phyloP scores from a whole-genome alignment of 1,140 invertebrate species.

The Drosophila nasuta region DNA sequence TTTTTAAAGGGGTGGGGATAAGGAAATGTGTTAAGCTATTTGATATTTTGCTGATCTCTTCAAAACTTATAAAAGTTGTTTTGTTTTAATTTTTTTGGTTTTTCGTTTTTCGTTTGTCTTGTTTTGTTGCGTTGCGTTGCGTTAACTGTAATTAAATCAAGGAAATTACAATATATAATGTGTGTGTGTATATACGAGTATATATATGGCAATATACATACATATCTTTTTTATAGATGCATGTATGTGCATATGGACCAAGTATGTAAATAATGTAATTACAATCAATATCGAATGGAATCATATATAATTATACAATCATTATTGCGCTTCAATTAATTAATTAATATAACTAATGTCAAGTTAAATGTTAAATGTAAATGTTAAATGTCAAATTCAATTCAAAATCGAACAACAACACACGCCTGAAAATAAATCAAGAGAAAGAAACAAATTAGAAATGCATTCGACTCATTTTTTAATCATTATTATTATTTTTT shows the following conservation, averaged over 20 bases:
- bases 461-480: conserved; percentile 52
- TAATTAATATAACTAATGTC: conserved; percentile 72
- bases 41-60: conserved; percentile 4
- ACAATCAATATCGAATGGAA: conserved; percentile 78
- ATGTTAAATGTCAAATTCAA: conserved; percentile 73
- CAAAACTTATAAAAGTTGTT: conserved; percentile 22
- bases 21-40: not conserved
- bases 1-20: not conserved
- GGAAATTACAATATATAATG: conserved; percentile 58
- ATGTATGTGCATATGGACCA: conserved; percentile 25
- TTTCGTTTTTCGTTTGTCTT: not conserved
- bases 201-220: conserved; percentile 23
- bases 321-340: conserved; percentile 67
- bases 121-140: conserved; percentile 19
- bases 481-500: conserved; percentile 34
- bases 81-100: not conserved
- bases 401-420: conserved; percentile 81
- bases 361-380: conserved; percentile 64
- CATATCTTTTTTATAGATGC: conserved; percentile 10
- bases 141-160: conserved; percentile 33
- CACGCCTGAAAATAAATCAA: conserved; percentile 82
- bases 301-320: conserved; percentile 77
- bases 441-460: conserved; percentile 82
- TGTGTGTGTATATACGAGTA: conserved; percentile 19
- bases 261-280: conserved; percentile 65